Conservation (phyloP, 1,140 invertebrate genomes). For the Leptestheria dahalacensis region DNA sequence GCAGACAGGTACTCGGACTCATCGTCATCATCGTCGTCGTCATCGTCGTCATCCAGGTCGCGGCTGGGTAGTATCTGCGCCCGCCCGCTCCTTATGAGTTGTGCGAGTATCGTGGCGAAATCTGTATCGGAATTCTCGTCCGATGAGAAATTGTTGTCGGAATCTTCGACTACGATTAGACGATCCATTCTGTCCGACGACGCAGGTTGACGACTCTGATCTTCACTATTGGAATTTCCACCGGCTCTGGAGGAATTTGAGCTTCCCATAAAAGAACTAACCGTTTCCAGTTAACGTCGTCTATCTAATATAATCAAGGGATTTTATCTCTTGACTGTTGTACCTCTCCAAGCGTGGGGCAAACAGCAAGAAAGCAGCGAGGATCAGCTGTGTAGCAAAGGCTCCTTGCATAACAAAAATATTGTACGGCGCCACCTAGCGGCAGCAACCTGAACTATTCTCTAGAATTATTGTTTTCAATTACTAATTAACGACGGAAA, state of each 20-base stretch:
- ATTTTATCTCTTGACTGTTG: too few relatives aligned
- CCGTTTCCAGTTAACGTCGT: too few relatives aligned
- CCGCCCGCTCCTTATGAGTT: slow-evolving; percentile 12
- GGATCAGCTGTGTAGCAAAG: too few relatives aligned
- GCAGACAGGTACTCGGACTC: not conserved
- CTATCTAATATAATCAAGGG: too few relatives aligned
- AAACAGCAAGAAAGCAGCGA: too few relatives aligned
- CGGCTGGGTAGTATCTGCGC: not conserved
- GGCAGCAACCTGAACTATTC: too few relatives aligned
- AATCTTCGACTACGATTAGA: not conserved
- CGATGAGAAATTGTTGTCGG: not conserved
- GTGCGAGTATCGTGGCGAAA: slow-evolving; percentile 11
- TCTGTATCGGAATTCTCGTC: slow-evolving; percentile 7
- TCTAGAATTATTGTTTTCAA: too few relatives aligned
- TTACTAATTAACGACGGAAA: too few relatives aligned
- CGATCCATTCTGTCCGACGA: not conserved
- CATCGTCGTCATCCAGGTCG: not conserved
- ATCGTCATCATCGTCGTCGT: slow-evolving; percentile 4
- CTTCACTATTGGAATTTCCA: not conserved
- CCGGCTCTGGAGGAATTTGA: not conserved
- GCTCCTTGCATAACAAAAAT: too few relatives aligned
- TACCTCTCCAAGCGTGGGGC: too few relatives aligned
- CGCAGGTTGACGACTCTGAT: too few relatives aligned
- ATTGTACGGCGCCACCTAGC: too few relatives aligned
- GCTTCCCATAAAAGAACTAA: not conserved